Evolutionary conservation across 2,888 invertebrate genomes (phyloP).

Genomic region (Fragum sueziense): DNA sequence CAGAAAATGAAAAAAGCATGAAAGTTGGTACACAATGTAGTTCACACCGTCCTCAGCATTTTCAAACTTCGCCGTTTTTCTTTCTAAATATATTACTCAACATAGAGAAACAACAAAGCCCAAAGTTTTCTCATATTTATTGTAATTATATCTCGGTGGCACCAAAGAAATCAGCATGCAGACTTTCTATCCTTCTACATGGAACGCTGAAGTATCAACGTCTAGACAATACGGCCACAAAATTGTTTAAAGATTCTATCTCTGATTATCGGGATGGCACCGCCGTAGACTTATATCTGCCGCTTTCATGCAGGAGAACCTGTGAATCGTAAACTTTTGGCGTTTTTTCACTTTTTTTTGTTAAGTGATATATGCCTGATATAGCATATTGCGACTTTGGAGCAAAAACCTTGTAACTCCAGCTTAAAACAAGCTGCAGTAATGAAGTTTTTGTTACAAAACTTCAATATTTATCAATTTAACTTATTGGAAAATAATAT

Average conservation of each 20-base stretch:
- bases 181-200: constrained; percentile 13
- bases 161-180: constrained; percentile 20
- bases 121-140: neutral
- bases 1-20: too few species aligned
- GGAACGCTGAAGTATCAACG: constrained; percentile 14
- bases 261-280: constrained; percentile 34
- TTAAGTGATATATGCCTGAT: neutral
- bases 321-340: neutral
- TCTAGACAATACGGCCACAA: constrained; percentile 52
- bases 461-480: neutral
- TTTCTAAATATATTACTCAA: too few species aligned
- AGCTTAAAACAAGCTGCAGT: too few species aligned
- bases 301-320: neutral
- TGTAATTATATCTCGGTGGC: constrained; percentile 17
- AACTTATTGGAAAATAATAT: neutral
- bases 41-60: too few species aligned
- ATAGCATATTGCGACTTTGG: too few species aligned
- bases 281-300: constrained; percentile 10
- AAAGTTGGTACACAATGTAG: too few species aligned
- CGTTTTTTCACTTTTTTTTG: neutral
- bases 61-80: too few species aligned
- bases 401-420: too few species aligned
- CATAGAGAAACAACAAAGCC: too few species aligned
- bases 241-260: constrained; percentile 46
- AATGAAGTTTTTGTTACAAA: too few species aligned